Evolutionary conservation across 2,888 invertebrate species (phyloP).

Genomic region (Drosophila pseudotakahashii): DNA sequence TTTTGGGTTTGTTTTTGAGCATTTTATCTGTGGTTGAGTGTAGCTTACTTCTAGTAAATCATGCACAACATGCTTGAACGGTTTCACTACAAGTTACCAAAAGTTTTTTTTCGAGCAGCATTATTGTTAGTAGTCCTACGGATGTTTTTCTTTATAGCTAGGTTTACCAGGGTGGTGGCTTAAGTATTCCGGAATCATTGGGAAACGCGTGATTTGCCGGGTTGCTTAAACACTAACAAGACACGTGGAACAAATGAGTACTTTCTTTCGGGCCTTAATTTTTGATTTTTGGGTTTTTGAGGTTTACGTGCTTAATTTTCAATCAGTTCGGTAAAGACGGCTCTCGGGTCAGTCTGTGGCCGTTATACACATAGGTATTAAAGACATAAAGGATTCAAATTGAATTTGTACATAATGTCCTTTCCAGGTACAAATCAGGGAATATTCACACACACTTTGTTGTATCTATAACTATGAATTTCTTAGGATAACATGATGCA

Average conservation of each 20-base stretch:
- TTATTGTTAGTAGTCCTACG: constrained; percentile 62
- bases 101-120: constrained; percentile 31
- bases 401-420: constrained; percentile 36
- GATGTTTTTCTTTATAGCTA: constrained; percentile 28
- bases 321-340: constrained; percentile 46
- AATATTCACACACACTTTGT: constrained; percentile 19
- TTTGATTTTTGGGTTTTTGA: not conserved
- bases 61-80: constrained; percentile 57
- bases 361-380: constrained; percentile 49
- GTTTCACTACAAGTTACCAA: constrained; percentile 12
- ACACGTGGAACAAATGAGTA: constrained; percentile 13
- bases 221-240: constrained; percentile 59
- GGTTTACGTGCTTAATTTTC: constrained; percentile 29
- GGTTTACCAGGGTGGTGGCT: constrained; percentile 52
- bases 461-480: constrained; percentile 21
- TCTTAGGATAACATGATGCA: constrained; percentile 55
- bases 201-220: constrained; percentile 49
- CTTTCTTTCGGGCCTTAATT: constrained; percentile 15
- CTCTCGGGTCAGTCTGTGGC: constrained; percentile 60
- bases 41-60: constrained; percentile 49
- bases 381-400: constrained; percentile 24
- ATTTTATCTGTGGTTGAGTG: constrained; percentile 60
- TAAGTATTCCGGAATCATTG: constrained; percentile 80
- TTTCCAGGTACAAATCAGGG: constrained; percentile 35
- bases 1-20: constrained; percentile 54